These are phyloP conservation scores for Mythimna lalbum DNA, from an alignment of 2,888 invertebrate genomes.

Conservation along the genomic window DNA sequence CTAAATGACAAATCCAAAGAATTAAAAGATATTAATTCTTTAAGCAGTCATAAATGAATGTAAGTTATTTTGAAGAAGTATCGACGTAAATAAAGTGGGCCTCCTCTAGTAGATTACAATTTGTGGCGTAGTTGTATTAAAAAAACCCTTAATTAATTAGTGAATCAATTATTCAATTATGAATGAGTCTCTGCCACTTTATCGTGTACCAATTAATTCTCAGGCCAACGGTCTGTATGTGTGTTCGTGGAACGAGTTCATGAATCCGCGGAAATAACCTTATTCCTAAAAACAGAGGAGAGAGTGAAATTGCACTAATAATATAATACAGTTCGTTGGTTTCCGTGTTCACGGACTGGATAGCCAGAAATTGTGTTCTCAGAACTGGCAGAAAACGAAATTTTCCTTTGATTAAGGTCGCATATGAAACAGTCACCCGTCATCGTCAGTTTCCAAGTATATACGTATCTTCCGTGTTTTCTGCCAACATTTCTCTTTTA, in stretches of 20 bases:
- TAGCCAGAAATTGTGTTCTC: slow-evolving; percentile 47
- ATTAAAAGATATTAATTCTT: neutral
- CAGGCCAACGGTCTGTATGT: slow-evolving; percentile 67
- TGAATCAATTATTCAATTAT: slow-evolving; percentile 32
- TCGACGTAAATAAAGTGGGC: neutral
- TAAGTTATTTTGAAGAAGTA: neutral
- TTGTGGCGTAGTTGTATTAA: neutral
- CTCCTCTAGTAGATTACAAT: neutral
- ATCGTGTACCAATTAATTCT: slow-evolving; percentile 25
- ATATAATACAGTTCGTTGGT: slow-evolving; percentile 56
- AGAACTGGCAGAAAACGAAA: slow-evolving; percentile 40
- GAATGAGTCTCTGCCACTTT: slow-evolving; percentile 27
- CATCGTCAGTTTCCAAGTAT: slow-evolving; percentile 38
- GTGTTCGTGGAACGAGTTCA: slow-evolving; percentile 71
- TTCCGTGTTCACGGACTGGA: slow-evolving; percentile 66
- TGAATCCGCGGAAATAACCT: slow-evolving; percentile 75
- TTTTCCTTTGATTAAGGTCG: slow-evolving; percentile 32
- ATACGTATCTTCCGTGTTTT: slow-evolving; percentile 26
- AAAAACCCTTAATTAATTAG: slow-evolving; percentile 24
- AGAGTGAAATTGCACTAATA: slow-evolving; percentile 44
- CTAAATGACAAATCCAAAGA: neutral
- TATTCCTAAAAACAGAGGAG: slow-evolving; percentile 55
- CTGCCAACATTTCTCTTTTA: slow-evolving; percentile 42
- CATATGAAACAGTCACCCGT: slow-evolving; percentile 11
- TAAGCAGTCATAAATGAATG: neutral